Evolutionary conservation across 2,888 invertebrate species (phyloP).

Genomic region (Phaedon cochleariae): DNA sequence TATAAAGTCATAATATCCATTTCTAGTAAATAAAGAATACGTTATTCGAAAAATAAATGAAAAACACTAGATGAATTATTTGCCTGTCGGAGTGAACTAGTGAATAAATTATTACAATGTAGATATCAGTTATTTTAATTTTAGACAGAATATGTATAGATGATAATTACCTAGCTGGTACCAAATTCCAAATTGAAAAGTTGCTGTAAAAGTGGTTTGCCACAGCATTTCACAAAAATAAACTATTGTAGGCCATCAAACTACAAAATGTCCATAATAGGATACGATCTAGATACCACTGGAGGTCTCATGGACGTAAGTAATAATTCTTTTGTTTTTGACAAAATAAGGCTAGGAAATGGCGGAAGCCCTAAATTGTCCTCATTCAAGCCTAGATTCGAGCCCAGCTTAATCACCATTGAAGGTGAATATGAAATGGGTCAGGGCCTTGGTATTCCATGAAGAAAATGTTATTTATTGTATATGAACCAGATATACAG

Average conservation of each 20-base stretch:
- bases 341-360: conserved; percentile 45
- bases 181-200: conserved; percentile 10
- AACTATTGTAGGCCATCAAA: neutral
- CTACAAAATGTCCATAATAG: conserved; percentile 68
- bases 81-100: conserved; percentile 20
- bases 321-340: conserved; percentile 45
- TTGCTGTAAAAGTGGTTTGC: conserved; percentile 1
- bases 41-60: conserved; percentile 19
- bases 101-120: conserved; percentile 24
- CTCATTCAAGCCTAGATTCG: no score
- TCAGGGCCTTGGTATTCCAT: no score
- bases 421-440: no score
- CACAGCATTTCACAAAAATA: neutral
- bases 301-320: conserved; percentile 90
- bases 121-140: conserved; percentile 24
- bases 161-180: conserved; percentile 24
- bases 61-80: conserved; percentile 31
- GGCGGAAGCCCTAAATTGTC: conserved; percentile 38
- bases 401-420: no score
- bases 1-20: conserved; percentile 29
- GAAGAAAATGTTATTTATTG: no score
- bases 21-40: conserved; percentile 21
- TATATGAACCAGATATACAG: no score
- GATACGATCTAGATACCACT: conserved; percentile 81
- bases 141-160: conserved; percentile 24